Base-by-base conservation (phyloP, 2,888 invertebrate genomes). In the Caenorhabditis sp. region DNA sequence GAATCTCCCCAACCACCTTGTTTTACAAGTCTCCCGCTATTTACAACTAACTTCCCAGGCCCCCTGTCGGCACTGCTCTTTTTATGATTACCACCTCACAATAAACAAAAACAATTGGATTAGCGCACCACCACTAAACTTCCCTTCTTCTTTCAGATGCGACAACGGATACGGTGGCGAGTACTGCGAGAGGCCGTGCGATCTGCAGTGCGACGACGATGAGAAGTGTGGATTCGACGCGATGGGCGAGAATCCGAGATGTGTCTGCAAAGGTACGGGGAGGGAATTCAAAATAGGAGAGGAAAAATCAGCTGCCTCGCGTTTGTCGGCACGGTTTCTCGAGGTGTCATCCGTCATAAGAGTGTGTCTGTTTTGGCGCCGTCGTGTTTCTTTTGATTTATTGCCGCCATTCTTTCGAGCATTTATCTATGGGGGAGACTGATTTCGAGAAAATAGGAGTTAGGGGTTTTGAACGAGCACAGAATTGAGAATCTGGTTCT, bases 81-180 rank as follows among this genome's bases (percentile, higher is more conserved):
- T 26, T 54, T 54, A 54, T 24, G 24, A 14, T 26, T 22, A 51
- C 22, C 49, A 19, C 19, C 19, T 22, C 49, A 2, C 38, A 49
- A 19, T 49, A 49, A 64, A 64, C n/a, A n/a, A n/a, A n/a, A 51
- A 26, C 66, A 49, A 66, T 51, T 66, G 49, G 35, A 66, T 66
- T 61, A 61, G 24, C 61, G 19, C 54, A 54, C 19, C 19, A 49
- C 49, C 8, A 51, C 19, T 26, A 54, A 26, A 26, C 26, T 0
- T 16, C 35, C 8, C 22, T 19, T 28, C 28, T 14, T 22, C 14
- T 58, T 84, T 0, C 80, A 84, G 84, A 24, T 84, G 84, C 38
- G 41, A 68, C 51, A 22, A 70, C 0, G 84, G 80, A 64, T 80
- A 26, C 38, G 84, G 80, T 31, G 84, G 84, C n/a, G 61, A 58